Evolutionary conservation across 2,797 vertebrate genomes (phyloP).

Genomic region (Rousettus madagascariensis): DNA sequence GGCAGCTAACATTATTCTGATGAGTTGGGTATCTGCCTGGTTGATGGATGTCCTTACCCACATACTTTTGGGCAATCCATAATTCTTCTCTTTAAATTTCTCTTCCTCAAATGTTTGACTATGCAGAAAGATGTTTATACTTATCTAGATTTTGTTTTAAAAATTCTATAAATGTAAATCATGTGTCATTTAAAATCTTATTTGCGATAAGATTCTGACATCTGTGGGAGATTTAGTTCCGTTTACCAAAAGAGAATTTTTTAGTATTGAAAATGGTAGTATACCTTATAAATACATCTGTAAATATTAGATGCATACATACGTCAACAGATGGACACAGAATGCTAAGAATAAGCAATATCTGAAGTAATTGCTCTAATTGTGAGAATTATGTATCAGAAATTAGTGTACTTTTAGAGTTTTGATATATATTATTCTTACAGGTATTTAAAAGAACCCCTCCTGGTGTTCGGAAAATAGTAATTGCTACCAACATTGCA

Average conservation of each 20-base stretch:
- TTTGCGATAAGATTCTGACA: conserved; percentile 22
- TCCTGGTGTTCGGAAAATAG: conserved; percentile 96
- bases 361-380: conserved; percentile 39
- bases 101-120: background rate
- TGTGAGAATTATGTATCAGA: background rate
- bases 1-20: background rate
- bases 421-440: conserved; percentile 68
- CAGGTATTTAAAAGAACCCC: conserved; percentile 98
- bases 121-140: background rate
- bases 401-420: background rate
- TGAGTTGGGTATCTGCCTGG: background rate
- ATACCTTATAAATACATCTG: background rate
- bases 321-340: background rate
- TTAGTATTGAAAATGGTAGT: background rate
- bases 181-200: background rate
- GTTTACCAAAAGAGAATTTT: conserved; percentile 9
- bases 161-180: background rate
- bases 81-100: background rate
- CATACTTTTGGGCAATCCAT: background rate
- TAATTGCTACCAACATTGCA: conserved; percentile 99
- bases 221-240: background rate
- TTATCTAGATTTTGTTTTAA: background rate
- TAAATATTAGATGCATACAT: background rate
- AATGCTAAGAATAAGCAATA: background rate
- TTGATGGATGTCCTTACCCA: background rate